These are phyloP conservation scores for Sebastes oblongus DNA, from an alignment of 2,797 vertebrate species.

Conservation along the genomic window DNA sequence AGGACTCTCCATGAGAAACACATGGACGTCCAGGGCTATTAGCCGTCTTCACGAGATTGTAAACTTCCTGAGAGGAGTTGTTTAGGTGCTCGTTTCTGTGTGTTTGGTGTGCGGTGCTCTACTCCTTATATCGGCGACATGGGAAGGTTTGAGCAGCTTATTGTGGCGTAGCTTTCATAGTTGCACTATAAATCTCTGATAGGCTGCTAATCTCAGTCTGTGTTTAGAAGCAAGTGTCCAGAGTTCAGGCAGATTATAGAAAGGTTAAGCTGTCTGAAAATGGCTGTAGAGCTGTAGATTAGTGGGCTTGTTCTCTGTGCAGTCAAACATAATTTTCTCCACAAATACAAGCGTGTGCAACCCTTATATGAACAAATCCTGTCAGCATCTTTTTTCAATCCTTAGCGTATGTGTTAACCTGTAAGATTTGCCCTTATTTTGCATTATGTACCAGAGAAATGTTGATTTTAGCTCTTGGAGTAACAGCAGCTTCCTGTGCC, in stretches of 20 bases:
- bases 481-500: not conserved
- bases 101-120: not conserved
- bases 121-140: not conserved
- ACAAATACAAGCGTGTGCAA: conserved; percentile 20
- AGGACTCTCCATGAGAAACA: conserved; percentile 39
- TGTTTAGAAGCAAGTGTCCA: conserved; percentile 58
- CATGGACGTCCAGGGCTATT: conserved; percentile 41
- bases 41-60: conserved; percentile 32
- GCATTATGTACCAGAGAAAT: not conserved
- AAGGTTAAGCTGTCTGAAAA: conserved; percentile 68
- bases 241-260: conserved; percentile 61
- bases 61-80: conserved; percentile 36
- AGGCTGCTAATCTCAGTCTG: conserved; percentile 50
- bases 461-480: not conserved
- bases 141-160: conserved; percentile 46
- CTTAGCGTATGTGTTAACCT: not conserved
- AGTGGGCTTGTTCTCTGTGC: conserved; percentile 42
- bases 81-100: not conserved
- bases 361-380: conserved; percentile 23
- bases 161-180: conserved; percentile 42
- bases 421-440: not conserved
- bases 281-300: conserved; percentile 49
- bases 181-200: conserved; percentile 41
- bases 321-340: conserved; percentile 28
- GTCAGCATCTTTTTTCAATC: not conserved